phyloP scores from a whole-genome alignment of 2,888 invertebrate genomes.

The Penaeus monodon region DNA sequence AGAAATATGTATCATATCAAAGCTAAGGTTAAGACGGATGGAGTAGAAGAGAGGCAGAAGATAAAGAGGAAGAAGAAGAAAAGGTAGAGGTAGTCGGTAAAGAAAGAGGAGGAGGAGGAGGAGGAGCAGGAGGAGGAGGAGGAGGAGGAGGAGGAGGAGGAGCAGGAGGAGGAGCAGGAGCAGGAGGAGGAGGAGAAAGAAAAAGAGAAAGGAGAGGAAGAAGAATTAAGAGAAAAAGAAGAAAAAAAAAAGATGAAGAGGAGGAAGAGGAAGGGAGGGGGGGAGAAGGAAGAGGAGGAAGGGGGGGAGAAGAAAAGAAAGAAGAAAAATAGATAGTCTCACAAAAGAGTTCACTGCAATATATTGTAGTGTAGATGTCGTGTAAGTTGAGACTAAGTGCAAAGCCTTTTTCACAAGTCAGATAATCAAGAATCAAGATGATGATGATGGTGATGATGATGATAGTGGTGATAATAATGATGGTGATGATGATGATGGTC shows the following conservation, averaged over 20 bases:
- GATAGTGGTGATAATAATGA: too few species aligned
- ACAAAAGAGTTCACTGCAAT: too few species aligned
- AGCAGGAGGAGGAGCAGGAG: neutral
- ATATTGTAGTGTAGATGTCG: too few species aligned
- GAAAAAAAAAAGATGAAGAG: neutral
- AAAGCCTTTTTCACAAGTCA: too few species aligned
- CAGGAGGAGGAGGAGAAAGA: neutral
- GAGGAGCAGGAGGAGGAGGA: neutral
- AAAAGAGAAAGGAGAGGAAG: neutral
- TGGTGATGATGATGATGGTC: too few species aligned
- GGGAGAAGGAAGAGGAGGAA: neutral
- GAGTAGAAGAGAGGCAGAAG: neutral
- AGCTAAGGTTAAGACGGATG: too few species aligned
- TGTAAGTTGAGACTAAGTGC: too few species aligned
- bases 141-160: too few species aligned
- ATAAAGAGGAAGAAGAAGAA: neutral
- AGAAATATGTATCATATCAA: too few species aligned
- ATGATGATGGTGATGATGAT: too few species aligned
- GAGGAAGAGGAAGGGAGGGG: neutral
- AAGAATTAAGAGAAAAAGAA: too few species aligned
- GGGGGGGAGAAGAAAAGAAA: neutral
- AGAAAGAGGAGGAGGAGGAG: neutral
- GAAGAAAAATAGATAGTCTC: neutral
- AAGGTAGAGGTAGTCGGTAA: neutral
- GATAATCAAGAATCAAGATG: too few species aligned